These are phyloP conservation scores for Bellardia bayeri DNA, from an alignment of 2,888 invertebrate species.

Conservation along the genomic window DNA sequence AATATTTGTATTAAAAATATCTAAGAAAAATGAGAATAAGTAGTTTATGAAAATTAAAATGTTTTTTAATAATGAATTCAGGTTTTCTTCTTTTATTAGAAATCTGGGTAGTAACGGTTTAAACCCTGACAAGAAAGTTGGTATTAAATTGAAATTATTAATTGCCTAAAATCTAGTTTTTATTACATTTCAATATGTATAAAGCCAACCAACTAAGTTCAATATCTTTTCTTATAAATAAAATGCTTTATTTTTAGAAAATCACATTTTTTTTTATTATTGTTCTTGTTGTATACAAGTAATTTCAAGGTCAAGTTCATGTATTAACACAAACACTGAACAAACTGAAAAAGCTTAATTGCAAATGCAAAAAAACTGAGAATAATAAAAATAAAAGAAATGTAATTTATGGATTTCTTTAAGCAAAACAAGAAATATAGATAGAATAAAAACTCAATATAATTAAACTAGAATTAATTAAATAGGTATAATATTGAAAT, in stretches of 20 bases:
- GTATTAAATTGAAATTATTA: too few relatives aligned
- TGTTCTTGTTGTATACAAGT: conserved; percentile 39
- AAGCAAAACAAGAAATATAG: conserved; percentile 22
- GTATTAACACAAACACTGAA: conserved; percentile 48
- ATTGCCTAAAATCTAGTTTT: too few relatives aligned
- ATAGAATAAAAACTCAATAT: background rate
- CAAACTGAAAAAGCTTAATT: conserved; percentile 42
- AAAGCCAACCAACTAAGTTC: too few relatives aligned
- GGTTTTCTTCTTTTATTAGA: too few relatives aligned
- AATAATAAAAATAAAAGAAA: conserved; percentile 15
- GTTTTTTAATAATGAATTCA: too few relatives aligned
- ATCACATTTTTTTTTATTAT: conserved; percentile 25
- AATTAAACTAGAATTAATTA: conserved; percentile 40
- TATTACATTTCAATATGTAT: too few relatives aligned
- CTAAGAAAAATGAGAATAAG: too few relatives aligned
- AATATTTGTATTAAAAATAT: too few relatives aligned
- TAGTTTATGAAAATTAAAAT: too few relatives aligned
- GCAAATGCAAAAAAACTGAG: conserved; percentile 32
- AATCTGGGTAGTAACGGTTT: too few relatives aligned
- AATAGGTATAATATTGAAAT: too few relatives aligned
- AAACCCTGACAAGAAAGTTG: too few relatives aligned
- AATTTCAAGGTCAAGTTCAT: conserved; percentile 73
- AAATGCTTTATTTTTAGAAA: conserved; percentile 26
- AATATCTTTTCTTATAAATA: background rate
- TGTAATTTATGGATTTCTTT: conserved; percentile 49